Evolutionary conservation across 1,140 invertebrate species (phyloP).

Genomic region (Meloidogyne chitwoodi): DNA sequence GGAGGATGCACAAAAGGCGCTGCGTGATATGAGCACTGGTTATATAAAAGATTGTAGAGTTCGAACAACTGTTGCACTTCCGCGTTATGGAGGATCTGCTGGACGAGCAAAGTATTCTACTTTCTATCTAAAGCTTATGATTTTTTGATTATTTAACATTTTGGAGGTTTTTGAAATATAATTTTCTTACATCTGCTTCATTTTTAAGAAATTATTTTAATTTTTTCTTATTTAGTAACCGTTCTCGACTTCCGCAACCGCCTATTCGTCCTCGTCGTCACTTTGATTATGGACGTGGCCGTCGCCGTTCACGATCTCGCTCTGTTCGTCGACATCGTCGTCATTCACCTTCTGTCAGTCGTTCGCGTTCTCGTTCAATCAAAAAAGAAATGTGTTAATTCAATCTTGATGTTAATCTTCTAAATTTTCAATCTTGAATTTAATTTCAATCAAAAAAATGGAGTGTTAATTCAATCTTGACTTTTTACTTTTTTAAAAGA

Average conservation of each 20-base stretch:
- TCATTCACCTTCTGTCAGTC: constrained; percentile 6
- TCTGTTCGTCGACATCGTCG: background rate
- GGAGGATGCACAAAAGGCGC: background rate
- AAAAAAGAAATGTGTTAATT: background rate
- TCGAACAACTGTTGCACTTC: constrained; percentile 31
- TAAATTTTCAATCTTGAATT: no score
- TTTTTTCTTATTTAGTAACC: background rate
- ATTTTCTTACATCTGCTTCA: no score
- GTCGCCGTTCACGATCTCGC: constrained; percentile 18
- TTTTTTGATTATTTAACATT: no score
- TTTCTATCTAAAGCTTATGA: background rate
- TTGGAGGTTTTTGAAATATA: no score
- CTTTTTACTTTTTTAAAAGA: background rate
- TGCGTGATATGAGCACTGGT: constrained; percentile 19
- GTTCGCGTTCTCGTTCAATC: constrained; percentile 11
- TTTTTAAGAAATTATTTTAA: no score
- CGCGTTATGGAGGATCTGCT: constrained; percentile 10
- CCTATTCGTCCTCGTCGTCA: constrained; percentile 13
- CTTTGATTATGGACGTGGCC: constrained; percentile 7
- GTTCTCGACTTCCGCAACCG: constrained; percentile 14
- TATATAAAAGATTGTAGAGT: constrained; percentile 26
- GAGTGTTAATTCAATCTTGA: no score
- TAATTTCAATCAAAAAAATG: no score
- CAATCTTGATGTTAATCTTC: no score
- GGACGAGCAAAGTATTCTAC: background rate